Evolutionary conservation across 2,888 invertebrate species (phyloP).

Genomic region (Epicampocera succincta): DNA sequence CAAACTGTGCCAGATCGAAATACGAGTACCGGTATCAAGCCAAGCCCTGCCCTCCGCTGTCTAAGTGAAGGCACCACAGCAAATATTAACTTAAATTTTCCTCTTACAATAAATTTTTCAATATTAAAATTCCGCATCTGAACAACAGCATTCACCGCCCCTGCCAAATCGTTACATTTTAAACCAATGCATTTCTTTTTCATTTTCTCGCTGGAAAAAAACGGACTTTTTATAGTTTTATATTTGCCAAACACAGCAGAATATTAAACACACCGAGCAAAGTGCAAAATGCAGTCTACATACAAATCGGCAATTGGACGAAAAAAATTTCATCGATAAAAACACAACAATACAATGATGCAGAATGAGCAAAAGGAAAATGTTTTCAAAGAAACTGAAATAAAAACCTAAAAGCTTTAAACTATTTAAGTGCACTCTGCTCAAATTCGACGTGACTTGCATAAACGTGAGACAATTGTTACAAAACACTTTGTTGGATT

Average conservation of each 20-base stretch:
- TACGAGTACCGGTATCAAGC: too few relatives aligned
- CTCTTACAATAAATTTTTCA: too few relatives aligned
- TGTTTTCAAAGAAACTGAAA: conserved; percentile 31
- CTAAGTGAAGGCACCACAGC: too few relatives aligned
- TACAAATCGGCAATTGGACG: conserved; percentile 66
- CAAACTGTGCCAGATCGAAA: too few relatives aligned
- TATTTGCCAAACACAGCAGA: conserved; percentile 68
- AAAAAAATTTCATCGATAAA: conserved; percentile 19
- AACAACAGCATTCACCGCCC: not conserved
- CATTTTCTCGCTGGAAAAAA: not conserved
- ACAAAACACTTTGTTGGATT: conserved; percentile 32
- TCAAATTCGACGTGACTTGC: conserved; percentile 70
- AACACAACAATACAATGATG: conserved; percentile 38
- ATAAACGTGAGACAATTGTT: conserved; percentile 56
- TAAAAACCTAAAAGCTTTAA: conserved; percentile 65
- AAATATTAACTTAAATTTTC: too few relatives aligned
- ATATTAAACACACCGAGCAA: conserved; percentile 68
- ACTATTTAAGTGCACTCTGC: conserved; percentile 70
- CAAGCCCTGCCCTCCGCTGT: too few relatives aligned
- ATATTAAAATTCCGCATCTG: not conserved
- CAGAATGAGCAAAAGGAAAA: conserved; percentile 13
- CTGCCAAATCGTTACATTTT: not conserved
- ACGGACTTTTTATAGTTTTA: conserved; percentile 55
- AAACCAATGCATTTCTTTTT: not conserved
- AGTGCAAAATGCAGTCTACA: conserved; percentile 70